Evolutionary conservation across 2,888 invertebrate genomes (phyloP).

Genomic region (Lycocerus yunnanus): DNA sequence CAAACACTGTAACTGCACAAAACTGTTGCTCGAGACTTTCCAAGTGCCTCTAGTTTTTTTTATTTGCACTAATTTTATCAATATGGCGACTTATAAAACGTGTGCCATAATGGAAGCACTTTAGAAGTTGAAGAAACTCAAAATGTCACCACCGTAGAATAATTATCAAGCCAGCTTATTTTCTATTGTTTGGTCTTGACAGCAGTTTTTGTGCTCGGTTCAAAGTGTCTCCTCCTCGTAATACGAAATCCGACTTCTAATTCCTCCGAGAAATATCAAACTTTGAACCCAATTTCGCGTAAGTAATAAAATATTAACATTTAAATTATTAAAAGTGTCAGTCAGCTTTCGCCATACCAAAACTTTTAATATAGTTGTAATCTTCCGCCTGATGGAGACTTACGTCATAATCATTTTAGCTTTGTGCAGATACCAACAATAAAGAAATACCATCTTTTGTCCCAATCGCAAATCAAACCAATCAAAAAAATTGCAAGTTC

Average conservation of each 20-base stretch:
- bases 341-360: not conserved
- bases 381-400: no score
- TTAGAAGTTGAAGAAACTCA: not conserved
- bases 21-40: not conserved
- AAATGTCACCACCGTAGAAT: not conserved
- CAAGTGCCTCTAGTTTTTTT: not conserved
- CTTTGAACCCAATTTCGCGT: not conserved
- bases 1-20: not conserved
- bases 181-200: not conserved
- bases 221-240: no score
- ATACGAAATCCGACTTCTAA: not conserved
- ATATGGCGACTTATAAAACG: not conserved
- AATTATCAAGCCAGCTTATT: not conserved
- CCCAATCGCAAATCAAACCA: no score
- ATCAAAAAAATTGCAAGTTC: no score
- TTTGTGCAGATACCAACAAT: no score
- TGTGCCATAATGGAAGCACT: not conserved
- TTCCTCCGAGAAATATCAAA: not conserved
- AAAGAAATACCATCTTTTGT: no score
- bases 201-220: not conserved
- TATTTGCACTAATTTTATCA: not conserved
- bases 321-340: not conserved
- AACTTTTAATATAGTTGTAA: no score
- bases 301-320: not conserved
- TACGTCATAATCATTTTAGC: no score